A percentile compares a stretch with the other conserved stretches of the same genome.
phyloP scores from a whole-genome alignment of 2,113 vertebrate species.

The Dolichallabes microphthalmus region DNA sequence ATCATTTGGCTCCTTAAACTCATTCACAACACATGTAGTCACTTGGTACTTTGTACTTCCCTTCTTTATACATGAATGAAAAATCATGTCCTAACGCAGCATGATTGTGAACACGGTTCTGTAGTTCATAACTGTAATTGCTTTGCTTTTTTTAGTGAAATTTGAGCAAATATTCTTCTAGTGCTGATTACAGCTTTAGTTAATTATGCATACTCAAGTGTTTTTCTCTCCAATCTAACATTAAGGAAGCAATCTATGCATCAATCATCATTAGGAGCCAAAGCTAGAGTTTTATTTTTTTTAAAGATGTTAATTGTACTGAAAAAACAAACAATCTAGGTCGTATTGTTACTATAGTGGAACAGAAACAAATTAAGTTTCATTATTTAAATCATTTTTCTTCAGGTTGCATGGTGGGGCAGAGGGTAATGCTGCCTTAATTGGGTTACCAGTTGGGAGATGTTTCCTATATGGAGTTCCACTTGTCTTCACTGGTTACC shows the following conservation, averaged over 20 bases:
- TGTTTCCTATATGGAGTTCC: not conserved
- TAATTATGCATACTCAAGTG: constrained; percentile 9
- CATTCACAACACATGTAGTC: not conserved
- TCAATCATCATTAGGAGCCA: constrained; percentile 33
- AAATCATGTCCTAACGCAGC: not conserved
- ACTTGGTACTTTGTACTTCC: not conserved
- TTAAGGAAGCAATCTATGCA: constrained; percentile 9
- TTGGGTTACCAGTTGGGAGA: not conserved
- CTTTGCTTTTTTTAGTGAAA: constrained; percentile 16
- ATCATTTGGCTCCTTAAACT: not conserved
- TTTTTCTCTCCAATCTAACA: constrained; percentile 17
- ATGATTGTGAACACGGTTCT: constrained; percentile 5
- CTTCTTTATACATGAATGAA: not conserved
- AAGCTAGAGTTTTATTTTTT: not conserved
- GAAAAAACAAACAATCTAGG: constrained; percentile 6
- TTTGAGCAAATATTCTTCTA: not conserved
- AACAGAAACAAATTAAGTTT: not conserved
- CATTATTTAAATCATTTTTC: not conserved
- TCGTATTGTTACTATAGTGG: not conserved
- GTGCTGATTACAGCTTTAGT: constrained; percentile 20
- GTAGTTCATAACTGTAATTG: constrained; percentile 22
- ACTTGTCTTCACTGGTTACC: not conserved
- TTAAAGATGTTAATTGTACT: constrained; percentile 5
- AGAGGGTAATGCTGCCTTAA: not conserved
- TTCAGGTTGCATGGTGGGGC: not conserved